phyloP scores from a whole-genome alignment of 2,888 invertebrate genomes.

The Coenonympha glycerion region DNA sequence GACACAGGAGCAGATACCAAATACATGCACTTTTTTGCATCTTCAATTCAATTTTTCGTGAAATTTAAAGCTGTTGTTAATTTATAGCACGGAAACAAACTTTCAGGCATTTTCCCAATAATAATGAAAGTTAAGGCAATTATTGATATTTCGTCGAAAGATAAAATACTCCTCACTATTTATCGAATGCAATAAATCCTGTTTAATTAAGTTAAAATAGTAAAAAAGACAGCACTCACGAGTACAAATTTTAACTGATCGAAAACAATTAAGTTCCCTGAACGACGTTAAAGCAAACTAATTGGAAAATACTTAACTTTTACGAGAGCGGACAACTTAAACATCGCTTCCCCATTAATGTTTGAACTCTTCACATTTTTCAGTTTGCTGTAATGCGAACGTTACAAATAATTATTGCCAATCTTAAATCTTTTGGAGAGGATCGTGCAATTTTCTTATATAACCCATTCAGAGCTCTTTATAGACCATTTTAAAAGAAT shows the following conservation, averaged over 20 bases:
- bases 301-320: slow-evolving; percentile 1
- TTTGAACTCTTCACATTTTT: background rate
- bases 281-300: background rate
- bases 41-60: no score
- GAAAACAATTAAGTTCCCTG: background rate
- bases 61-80: no score
- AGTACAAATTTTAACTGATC: background rate
- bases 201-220: no score
- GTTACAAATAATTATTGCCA: slow-evolving; percentile 4
- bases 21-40: no score
- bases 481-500: slow-evolving; percentile 44
- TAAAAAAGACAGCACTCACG: no score
- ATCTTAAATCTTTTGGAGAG: slow-evolving; percentile 19
- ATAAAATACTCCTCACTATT: no score
- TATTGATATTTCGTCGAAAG: no score
- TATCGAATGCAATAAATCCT: no score
- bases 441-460: slow-evolving; percentile 34
- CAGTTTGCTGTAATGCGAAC: background rate
- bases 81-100: no score
- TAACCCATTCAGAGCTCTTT: slow-evolving; percentile 37
- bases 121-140: no score
- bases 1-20: no score
- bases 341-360: background rate
- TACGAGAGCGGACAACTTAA: background rate
- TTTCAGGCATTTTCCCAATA: no score